Evolutionary conservation across 1,140 invertebrate genomes (phyloP), one percentile per base, ranked within the genome.

Genomic region (Portunus trituberculatus): DNA sequence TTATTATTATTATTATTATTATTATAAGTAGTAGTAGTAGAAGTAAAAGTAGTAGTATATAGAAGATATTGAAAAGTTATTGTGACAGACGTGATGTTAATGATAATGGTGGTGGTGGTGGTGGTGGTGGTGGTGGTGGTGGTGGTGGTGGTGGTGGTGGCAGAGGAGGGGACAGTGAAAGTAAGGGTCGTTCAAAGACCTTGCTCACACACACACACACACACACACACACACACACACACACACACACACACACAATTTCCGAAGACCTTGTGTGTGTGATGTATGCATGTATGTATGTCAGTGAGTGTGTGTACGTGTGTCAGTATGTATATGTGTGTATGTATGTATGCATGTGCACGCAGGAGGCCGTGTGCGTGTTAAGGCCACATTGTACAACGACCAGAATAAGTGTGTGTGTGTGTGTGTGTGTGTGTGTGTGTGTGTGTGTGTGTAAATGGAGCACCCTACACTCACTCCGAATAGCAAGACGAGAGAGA

Each of bases 221-320:
- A 39, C 39, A 89, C 87, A 39, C 31, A 45, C 87, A 89, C 87
- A 89, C 87, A 76, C 48, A 76, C 90, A 91, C 90, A 91, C 59
- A 76, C 89, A 91, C 89, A 91, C 89, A n/a, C 32, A 46, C 89
- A 91, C 89, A 46, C 16, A 46, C 39, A 91, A 12, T 76, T n/a
- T n/a, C 2, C n/a, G 20, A n/a, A n/a, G 67, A 20, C n/a, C 20
- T 76, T 76, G 67, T 76, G 20, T 87, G 52, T 39, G 31, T 84
- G 31, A 28, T n/a, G 39, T 87, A 32, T 87, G 39, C 29, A 32
- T 87, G 39, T 32, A 87, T 87, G 39, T 87, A 32, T 87, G 31
- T 84, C 1, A 12, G 83, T 32, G 31, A 0, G 83, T 84, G 83
- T 84, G 83, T 32, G 84, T 87, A 28, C 25, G 84, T 87, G 31